Conservation (phyloP, 1,140 invertebrate species). For the Microplitis mediator region DNA sequence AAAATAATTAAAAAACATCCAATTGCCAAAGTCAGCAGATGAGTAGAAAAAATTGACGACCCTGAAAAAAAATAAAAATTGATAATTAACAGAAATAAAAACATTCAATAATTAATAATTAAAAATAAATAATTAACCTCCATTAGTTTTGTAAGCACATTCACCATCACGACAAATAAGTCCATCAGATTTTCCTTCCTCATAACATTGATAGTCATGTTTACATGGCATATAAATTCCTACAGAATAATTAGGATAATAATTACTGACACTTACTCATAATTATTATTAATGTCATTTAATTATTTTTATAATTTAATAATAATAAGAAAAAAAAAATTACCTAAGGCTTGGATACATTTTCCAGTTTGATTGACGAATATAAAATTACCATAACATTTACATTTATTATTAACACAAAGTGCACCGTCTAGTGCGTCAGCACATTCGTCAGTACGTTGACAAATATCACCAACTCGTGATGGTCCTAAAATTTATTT, state of each 20-base stretch:
- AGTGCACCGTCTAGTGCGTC: constrained; percentile 31
- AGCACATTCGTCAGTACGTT: constrained; percentile 33
- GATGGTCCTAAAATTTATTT: constrained; percentile 33
- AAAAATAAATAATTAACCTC: background rate
- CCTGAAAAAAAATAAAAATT: no score
- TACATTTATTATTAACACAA: constrained; percentile 36
- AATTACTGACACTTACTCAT: background rate
- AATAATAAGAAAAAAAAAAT: background rate
- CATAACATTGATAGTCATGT: constrained; percentile 17
- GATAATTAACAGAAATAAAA: no score
- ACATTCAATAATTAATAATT: no score
- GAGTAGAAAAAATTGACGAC: no score
- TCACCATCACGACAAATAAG: constrained; percentile 1
- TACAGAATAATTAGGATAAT: background rate
- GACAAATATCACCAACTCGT: constrained; percentile 33
- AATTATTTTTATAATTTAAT: background rate
- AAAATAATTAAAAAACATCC: no score
- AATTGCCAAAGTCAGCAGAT: no score
- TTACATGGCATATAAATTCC: constrained; percentile 18
- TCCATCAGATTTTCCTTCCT: background rate
- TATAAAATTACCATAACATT: constrained; percentile 31
- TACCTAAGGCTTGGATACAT: constrained; percentile 9
- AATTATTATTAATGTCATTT: background rate
- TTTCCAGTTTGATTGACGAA: constrained; percentile 33
- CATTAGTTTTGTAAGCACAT: background rate